Base-by-base conservation (phyloP, 92 coral and sea anemone species). In the Plumapathes pennacea region DNA sequence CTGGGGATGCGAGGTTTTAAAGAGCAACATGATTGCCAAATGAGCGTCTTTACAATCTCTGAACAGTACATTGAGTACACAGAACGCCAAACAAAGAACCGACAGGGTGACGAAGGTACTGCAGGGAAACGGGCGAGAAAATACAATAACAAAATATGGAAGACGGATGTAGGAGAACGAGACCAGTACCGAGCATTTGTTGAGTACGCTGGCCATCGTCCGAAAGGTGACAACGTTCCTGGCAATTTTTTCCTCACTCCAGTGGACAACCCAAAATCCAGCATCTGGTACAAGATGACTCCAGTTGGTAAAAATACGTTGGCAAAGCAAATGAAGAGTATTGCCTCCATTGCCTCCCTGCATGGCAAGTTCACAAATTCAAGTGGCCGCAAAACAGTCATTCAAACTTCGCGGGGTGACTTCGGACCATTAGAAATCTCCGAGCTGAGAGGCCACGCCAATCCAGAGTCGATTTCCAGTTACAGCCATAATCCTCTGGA, bases 361-460 rank as follows among this genome's bases (percentile, higher is more conserved):
- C 23, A 42, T 7, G 67, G 57, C 46, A 67, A 82, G 37, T 65
- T 66, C 17, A 67, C 84, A 22, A 83, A 83, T 46, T 48, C 80
- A 5, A 78, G 72, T 29, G 85, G 72, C 20, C 55, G 90, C 21
- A 84, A 78, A 49, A 78, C 90, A 32, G 66, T 66, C 31, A 84
- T 84, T 46, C 82, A 78, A 54, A 18, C 39, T 25, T 76, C 70
- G 1, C 81, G 85, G n/a, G 74, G 56, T 28, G 72, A 77, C 2
- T 77, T 77, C 43, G 17, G 70, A 56, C 85, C 85, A 8, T 81
- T 83, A 20, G 81, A 79, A 32, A 84, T 78, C 0, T 70, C 86
- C 5, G 77, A 84, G 64, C 64, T 84, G 25, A 84, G 82, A 3
- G 90, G 82, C 15, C 81, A 84, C 54, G 83, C 88, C n/a, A 72